These are phyloP conservation scores for Artemia sp. DNA, from an alignment of 2,888 invertebrate genomes.

Conservation along the genomic window DNA sequence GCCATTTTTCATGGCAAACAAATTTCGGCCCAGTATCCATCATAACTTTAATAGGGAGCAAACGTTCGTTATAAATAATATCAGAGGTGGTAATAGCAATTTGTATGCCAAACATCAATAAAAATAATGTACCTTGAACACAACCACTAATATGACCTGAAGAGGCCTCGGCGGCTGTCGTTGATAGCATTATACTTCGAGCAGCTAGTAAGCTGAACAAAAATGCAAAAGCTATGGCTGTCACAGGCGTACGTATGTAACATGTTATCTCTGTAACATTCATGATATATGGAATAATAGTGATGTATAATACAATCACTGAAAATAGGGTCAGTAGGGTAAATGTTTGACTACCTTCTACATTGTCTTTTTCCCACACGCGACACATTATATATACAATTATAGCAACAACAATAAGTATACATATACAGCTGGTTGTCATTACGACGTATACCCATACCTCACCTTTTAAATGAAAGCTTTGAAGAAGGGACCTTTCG, in stretches of 20 bases:
- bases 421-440: conserved; percentile 47
- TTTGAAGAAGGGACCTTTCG: not conserved
- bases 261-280: conserved; percentile 34
- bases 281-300: conserved; percentile 35
- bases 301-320: conserved; percentile 33
- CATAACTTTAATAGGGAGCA: conserved; percentile 28
- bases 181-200: conserved; percentile 46
- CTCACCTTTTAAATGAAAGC: conserved; percentile 26
- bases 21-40: conserved; percentile 36
- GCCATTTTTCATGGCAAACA: conserved; percentile 37
- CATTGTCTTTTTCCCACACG: conserved; percentile 43
- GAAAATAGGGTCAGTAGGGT: conserved; percentile 35
- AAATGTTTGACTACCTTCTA: conserved; percentile 47
- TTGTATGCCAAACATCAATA: conserved; percentile 29
- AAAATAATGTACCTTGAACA: conserved; percentile 44
- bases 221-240: conserved; percentile 44
- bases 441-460: conserved; percentile 45
- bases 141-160: conserved; percentile 52
- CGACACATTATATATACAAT: conserved; percentile 46
- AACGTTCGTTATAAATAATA: not conserved
- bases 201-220: conserved; percentile 47
- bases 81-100: conserved; percentile 29
- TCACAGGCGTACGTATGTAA: conserved; percentile 40
- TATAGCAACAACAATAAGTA: conserved; percentile 45
- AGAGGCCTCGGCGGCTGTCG: conserved; percentile 47